Conservation (phyloP, 2,797 vertebrate genomes). For the Malurus splendens region DNA sequence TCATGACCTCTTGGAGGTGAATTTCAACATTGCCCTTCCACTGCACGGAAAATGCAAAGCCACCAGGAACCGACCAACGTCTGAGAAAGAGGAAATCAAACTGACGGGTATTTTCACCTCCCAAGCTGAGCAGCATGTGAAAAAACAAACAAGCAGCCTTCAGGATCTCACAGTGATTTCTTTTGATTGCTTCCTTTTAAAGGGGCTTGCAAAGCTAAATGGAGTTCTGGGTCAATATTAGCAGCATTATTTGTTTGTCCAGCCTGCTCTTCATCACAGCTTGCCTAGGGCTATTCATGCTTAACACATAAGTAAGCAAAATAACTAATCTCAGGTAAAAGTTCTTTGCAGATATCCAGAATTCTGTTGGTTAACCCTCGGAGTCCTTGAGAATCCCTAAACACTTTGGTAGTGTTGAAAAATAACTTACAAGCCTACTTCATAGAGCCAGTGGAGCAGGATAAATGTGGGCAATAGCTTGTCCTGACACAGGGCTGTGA, state of each 20-base stretch:
- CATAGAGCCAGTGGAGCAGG: not conserved
- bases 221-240: slow-evolving; percentile 19
- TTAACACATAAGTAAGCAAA: not conserved
- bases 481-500: not conserved
- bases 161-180: slow-evolving; percentile 9
- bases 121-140: slow-evolving; percentile 22
- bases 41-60: not conserved
- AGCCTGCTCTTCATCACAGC: slow-evolving; percentile 9
- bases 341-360: not conserved
- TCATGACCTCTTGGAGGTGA: not conserved
- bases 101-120: slow-evolving; percentile 8
- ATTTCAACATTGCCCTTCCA: not conserved
- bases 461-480: not conserved
- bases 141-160: slow-evolving; percentile 46
- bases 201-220: not conserved
- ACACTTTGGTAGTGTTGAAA: not conserved
- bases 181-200: slow-evolving; percentile 45
- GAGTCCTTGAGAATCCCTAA: not conserved
- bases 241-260: slow-evolving; percentile 3
- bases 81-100: slow-evolving; percentile 48
- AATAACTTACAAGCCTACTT: not conserved
- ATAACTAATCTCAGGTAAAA: not conserved
- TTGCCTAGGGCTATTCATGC: slow-evolving; percentile 1
- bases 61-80: not conserved
- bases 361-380: not conserved